Base-by-base conservation (phyloP, 1,140 invertebrate species). In the Xylocopa sonorina region DNA sequence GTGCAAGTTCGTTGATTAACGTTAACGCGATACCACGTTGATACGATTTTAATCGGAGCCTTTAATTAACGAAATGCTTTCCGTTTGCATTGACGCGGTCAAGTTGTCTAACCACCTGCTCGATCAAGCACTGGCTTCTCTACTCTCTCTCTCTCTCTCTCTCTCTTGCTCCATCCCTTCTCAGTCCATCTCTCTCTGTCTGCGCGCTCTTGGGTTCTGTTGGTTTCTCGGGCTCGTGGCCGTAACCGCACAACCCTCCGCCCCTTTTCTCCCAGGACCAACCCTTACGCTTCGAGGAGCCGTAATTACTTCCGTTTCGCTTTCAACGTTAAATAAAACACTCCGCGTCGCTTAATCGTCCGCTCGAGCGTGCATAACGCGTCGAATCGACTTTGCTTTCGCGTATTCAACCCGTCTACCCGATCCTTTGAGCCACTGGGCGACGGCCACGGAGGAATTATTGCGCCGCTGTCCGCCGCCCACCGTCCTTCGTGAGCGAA, bases 41-140 rank as follows among this genome's bases (percentile, higher is more conserved):
- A 60, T 77, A 48, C 53, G 64, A 77, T 62, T 71, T 71, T 78
- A 78, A 78, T 78, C 67, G 66, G 38, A 21, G 48, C 55, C 34
- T 51, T 71, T 60, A 78, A 78, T 71, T 69, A 77, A 55, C 43
- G 55, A 78, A 69, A 71, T 71, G 67, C 67, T 62, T 71, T 62
- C 75, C 32, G 46, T 71, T 78, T 71, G 34, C 48, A 53, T 78
- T 68, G 24, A 4, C 34, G 34, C 34, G 67, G 75, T 78, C 75
- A 71, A 78, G 66, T 78, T 71, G 62, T 71, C 66, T 78, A 78
- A 78, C 66, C 75, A 78, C 67, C 55, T 78, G 66, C 66, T 77
- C 75, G 48, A 71, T 77, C 75, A 71, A 60, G 53, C 55, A 71
- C 66, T n/a, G 50, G 41, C 38, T 60, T 69, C n/a, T 50, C 41